These are phyloP conservation scores for Acestrorhynchus altus DNA, from an alignment of 2,797 vertebrate species.

Conservation along the genomic window DNA sequence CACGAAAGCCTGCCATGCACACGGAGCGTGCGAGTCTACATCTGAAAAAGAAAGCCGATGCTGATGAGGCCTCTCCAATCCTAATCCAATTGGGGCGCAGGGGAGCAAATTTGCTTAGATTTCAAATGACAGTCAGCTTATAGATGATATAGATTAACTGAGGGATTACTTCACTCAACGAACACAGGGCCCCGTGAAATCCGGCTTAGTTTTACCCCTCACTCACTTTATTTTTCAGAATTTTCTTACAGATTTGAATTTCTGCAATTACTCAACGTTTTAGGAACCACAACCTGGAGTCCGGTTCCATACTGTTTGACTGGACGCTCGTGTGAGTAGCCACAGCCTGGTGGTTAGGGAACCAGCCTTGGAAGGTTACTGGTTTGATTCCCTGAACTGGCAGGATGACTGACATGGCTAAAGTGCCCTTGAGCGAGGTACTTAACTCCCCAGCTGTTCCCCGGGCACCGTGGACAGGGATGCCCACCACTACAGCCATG, in stretches of 20 bases:
- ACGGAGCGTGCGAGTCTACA: not conserved
- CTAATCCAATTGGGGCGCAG: conserved; percentile 39
- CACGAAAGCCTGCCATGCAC: not conserved
- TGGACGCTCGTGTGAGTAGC: too few species aligned
- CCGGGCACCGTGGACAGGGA: too few species aligned
- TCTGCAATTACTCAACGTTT: too few species aligned
- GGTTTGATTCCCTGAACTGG: too few species aligned
- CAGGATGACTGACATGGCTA: too few species aligned
- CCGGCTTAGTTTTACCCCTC: not conserved
- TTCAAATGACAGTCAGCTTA: conserved; percentile 11
- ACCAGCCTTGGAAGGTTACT: too few species aligned
- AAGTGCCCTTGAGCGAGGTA: too few species aligned
- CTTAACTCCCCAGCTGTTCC: too few species aligned
- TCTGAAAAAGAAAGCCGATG: not conserved
- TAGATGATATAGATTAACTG: conserved; percentile 3
- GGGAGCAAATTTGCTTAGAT: conserved; percentile 29
- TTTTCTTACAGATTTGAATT: not conserved
- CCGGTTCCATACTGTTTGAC: too few species aligned
- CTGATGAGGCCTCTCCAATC: conserved; percentile 12
- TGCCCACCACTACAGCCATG: too few species aligned
- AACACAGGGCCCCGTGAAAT: not conserved
- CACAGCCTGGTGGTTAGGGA: too few species aligned
- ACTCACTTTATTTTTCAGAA: not conserved
- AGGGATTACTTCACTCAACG: conserved; percentile 3
- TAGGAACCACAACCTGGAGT: too few species aligned